phyloP scores from a whole-genome alignment of 2,797 vertebrate species.

The Muscicapa comitata region DNA sequence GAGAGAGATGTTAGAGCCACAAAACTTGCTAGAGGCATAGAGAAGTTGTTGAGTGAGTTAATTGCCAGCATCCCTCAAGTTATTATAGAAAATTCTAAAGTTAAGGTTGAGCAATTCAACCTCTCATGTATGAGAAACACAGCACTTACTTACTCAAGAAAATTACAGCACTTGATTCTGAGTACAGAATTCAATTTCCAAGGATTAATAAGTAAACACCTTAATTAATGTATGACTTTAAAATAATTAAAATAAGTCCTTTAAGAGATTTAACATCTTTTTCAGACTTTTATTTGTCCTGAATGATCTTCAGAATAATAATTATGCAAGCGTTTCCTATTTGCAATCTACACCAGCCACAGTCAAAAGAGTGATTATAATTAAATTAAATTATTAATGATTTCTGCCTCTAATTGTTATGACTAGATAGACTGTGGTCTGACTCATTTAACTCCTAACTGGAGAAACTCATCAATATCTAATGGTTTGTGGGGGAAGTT shows the following conservation, averaged over 20 bases:
- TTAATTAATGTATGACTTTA: constrained; percentile 60
- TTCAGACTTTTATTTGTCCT: constrained; percentile 39
- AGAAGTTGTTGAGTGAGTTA: constrained; percentile 10
- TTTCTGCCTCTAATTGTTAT: constrained; percentile 42
- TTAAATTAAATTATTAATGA: constrained; percentile 62
- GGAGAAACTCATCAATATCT: background rate
- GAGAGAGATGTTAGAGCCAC: background rate
- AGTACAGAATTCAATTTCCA: constrained; percentile 48
- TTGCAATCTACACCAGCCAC: background rate
- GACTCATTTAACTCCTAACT: constrained; percentile 34
- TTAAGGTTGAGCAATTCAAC: constrained; percentile 28
- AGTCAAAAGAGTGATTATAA: constrained; percentile 30
- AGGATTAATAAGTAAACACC: constrained; percentile 51
- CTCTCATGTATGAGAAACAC: constrained; percentile 5
- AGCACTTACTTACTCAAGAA: constrained; percentile 33
- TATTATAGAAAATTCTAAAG: constrained; percentile 20
- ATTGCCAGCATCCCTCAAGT: constrained; percentile 20
- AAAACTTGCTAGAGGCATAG: background rate
- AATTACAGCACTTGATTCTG: constrained; percentile 48
- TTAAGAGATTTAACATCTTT: constrained; percentile 50
- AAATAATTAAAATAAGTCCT: constrained; percentile 46
- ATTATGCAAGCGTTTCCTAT: background rate
- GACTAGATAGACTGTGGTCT: background rate
- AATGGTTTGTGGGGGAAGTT: background rate
- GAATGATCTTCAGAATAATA: constrained; percentile 49